A percentile compares a stretch with the other conserved stretches of the same genome.
Evolutionary conservation across 2,888 invertebrate species (phyloP).

Genomic region (Philhelius pedissequus): DNA sequence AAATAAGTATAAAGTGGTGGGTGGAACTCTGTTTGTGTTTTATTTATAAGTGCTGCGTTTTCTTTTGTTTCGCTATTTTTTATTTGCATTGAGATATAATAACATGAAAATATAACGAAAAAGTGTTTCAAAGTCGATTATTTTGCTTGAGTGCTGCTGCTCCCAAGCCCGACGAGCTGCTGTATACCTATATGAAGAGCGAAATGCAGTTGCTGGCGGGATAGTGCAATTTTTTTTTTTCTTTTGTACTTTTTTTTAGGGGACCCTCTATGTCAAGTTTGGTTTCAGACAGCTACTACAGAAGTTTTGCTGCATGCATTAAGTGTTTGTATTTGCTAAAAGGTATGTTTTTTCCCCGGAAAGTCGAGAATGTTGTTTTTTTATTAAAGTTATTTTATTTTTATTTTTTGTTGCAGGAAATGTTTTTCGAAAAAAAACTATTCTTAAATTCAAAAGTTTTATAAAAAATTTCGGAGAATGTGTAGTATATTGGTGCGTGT

Average conservation of each 20-base stretch:
- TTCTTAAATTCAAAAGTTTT: conserved; percentile 24
- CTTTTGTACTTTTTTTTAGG: conserved; percentile 7
- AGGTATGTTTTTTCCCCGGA: conserved; percentile 8
- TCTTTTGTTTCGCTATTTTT: conserved; percentile 8
- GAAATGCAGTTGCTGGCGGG: conserved; percentile 10
- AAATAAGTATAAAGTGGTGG: conserved; percentile 4
- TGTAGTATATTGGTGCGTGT: neutral
- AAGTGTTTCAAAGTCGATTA: conserved; percentile 62
- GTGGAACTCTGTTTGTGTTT: conserved; percentile 5
- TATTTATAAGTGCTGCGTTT: conserved; percentile 44
- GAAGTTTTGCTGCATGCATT: conserved; percentile 36
- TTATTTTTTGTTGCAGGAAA: conserved; percentile 27
- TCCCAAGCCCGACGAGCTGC: conserved; percentile 4
- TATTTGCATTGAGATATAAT: conserved; percentile 58
- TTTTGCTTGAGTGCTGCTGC: conserved; percentile 60
- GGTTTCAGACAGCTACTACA: conserved; percentile 16
- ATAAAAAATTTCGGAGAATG: neutral
- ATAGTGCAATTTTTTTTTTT: neutral
- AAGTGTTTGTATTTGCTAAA: neutral
- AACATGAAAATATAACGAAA: conserved; percentile 53
- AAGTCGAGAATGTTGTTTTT: neutral
- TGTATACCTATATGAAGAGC: neutral
- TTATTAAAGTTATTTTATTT: neutral
- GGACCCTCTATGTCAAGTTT: neutral
- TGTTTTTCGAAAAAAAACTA: conserved; percentile 17